Evolutionary conservation across 2,888 invertebrate genomes (phyloP), one percentile per base, ranked within the genome.

Genomic region (Galerucella calmariensis): DNA sequence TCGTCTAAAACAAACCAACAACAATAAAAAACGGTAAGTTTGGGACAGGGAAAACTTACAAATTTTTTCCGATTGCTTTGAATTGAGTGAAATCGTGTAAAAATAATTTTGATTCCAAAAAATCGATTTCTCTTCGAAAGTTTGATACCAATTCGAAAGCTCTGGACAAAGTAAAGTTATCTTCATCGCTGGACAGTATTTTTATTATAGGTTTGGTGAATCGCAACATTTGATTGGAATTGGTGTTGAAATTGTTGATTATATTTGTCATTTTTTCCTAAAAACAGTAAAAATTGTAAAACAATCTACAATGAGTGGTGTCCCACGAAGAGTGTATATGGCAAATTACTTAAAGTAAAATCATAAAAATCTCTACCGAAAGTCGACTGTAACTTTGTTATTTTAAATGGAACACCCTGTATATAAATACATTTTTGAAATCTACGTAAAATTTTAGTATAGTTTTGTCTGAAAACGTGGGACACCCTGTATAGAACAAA

Each of bases 181-280:
- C 67, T 12, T 78, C 77, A 27, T 68, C 24, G 5, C 61, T 63
- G 27, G 73, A 67, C 4, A 82, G 68, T 56, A 78, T 69, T 67
- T 77, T 79, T 9, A 74, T 65, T 46, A 81, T 74, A 5, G 69
- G 72, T 63, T 72, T 69, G n/a, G 79, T 67, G 24, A 82, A 74
- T 67, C 74, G 77, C 20, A 72, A 72, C 62, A 80, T 77, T 61
- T 74, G 68, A 12, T 74, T n/a, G 12, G 74, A 48, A 44, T 66
- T 74, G 8, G 63, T 53, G 12, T 46, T 53, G 58, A 78, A 75
- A 3, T 69, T 48, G 14, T 75, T 67, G 66, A 81, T 81, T 11
- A 77, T 73, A 11, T 67, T 44, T 14, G 74, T 76, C 82, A 82
- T 81, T 70, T 78, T 76, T 44, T 74, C 72, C 81, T 81, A 68